Conservation (phyloP, 2,888 invertebrate genomes). For the Sipha maydis region DNA sequence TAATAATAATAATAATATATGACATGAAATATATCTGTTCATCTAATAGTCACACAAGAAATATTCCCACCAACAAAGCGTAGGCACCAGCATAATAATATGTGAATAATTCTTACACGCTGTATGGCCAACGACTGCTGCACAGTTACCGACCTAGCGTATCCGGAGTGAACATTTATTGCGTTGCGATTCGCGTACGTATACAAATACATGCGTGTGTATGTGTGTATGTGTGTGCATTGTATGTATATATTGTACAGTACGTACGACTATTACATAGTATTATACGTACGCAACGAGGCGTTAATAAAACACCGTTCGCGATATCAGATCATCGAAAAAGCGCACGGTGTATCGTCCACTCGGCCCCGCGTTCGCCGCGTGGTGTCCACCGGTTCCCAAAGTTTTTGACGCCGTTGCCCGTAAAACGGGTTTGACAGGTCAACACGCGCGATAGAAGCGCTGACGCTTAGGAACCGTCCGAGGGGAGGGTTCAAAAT, state of each 20-base stretch:
- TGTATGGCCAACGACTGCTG: background rate
- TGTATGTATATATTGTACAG: background rate
- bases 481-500: no score
- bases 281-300: background rate
- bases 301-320: background rate
- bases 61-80: background rate
- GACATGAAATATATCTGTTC: background rate
- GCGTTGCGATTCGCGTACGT: background rate
- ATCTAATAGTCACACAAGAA: background rate
- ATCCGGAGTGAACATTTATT: conserved; percentile 28
- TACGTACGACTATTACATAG: no score
- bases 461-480: no score
- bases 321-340: background rate
- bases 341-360: no score
- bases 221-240: no score
- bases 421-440: no score
- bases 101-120: no score
- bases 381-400: background rate
- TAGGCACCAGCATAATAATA: background rate
- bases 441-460: no score
- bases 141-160: background rate
- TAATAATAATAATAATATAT: background rate
- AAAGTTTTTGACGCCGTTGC: no score
- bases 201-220: no score
- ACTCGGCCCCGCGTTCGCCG: no score